phyloP scores from a whole-genome alignment of 2,797 vertebrate species.

The Enteromius thamalakanensis region DNA sequence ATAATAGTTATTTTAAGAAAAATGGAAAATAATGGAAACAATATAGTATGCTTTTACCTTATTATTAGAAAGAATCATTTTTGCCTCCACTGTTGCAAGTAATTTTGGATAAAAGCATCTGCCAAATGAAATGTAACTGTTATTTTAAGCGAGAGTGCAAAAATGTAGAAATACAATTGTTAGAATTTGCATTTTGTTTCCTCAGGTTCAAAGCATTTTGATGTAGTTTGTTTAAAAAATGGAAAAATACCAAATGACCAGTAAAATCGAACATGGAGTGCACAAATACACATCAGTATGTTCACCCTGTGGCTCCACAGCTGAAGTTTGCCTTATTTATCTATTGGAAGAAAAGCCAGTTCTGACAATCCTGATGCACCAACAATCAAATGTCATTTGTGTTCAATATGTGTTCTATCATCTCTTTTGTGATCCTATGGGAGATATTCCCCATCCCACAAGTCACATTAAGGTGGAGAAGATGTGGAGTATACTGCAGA shows the following conservation, averaged over 20 bases:
- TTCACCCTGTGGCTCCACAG: not conserved
- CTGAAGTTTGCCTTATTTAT: slow-evolving; percentile 2
- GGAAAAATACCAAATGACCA: not conserved
- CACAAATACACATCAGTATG: not conserved
- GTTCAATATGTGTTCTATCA: not conserved
- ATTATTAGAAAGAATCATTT: not conserved
- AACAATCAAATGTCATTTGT: slow-evolving; percentile 20
- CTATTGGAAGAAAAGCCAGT: slow-evolving; percentile 2
- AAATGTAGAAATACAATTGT: slow-evolving; percentile 5
- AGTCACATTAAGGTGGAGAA: slow-evolving; percentile 33
- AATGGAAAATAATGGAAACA: too few species aligned
- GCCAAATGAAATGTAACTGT: not conserved
- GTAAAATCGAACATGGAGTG: not conserved
- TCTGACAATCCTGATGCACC: slow-evolving; percentile 8
- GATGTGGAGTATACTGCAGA: slow-evolving; percentile 18
- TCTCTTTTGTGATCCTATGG: slow-evolving; percentile 20
- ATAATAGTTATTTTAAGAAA: too few species aligned
- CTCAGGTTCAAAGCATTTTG: not conserved
- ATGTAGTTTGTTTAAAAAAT: not conserved
- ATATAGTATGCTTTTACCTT: not conserved
- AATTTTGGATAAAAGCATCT: slow-evolving; percentile 4
- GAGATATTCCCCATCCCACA: slow-evolving; percentile 5
- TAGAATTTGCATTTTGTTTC: not conserved
- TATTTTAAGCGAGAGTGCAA: not conserved
- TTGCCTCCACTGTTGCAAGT: not conserved